Evolutionary conservation across 2,797 vertebrate genomes (phyloP).

Genomic region (Florisuga fusca): DNA sequence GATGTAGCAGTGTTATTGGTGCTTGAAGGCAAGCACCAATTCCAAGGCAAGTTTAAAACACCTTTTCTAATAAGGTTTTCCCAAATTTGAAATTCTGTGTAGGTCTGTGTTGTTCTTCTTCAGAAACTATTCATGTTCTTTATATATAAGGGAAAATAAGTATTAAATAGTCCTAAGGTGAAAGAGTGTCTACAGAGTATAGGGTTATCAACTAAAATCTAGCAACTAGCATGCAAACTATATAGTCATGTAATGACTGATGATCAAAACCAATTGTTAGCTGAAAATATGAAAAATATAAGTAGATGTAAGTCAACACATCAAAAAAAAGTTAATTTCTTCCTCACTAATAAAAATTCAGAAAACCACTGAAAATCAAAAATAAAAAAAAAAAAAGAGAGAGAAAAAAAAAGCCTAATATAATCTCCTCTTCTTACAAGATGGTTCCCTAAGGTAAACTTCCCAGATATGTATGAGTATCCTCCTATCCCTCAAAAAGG

Average conservation of each 20-base stretch:
- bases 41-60: not conserved
- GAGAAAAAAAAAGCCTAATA: fast-evolving
- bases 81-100: not conserved
- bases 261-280: not conserved
- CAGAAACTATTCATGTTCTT: not conserved
- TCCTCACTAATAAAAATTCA: not conserved
- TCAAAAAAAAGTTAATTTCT: fast-evolving
- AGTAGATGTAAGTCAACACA: not conserved
- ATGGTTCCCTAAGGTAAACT: not conserved
- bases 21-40: not conserved
- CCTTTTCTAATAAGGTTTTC: not conserved
- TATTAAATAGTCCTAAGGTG: not conserved
- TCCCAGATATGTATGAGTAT: not conserved
- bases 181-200: not conserved
- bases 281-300: not conserved
- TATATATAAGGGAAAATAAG: not conserved
- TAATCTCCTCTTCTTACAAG: not conserved
- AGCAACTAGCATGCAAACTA: not conserved
- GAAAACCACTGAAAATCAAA: not conserved
- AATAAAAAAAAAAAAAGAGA: not conserved
- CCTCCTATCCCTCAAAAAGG: not conserved
- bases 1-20: not conserved
- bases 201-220: not conserved
- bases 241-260: not conserved
- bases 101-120: not conserved